phyloP scores from a whole-genome alignment of 2,888 invertebrate species.

The Pollenia amentaria region DNA sequence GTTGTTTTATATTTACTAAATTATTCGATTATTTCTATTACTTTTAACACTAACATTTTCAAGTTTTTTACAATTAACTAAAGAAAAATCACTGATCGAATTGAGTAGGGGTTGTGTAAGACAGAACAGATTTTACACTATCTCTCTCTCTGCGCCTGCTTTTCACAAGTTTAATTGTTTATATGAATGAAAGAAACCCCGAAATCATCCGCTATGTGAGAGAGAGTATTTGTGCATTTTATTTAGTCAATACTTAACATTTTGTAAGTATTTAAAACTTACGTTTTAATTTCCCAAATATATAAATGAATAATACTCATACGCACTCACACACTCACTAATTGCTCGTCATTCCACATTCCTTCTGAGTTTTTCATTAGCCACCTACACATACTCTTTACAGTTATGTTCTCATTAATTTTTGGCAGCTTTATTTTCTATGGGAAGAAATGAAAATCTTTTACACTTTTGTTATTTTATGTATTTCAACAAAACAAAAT shows the following conservation, averaged over 20 bases:
- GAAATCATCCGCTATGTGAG: constrained; percentile 7
- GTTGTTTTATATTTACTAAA: too few species aligned
- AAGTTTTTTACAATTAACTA: constrained; percentile 12
- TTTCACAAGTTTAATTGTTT: neutral
- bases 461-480: neutral
- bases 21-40: too few species aligned
- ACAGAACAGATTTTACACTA: neutral
- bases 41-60: neutral
- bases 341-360: neutral
- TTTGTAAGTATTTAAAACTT: constrained; percentile 31
- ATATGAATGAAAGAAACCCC: neutral
- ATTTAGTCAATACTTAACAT: constrained; percentile 16
- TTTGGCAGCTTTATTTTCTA: constrained; percentile 67
- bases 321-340: constrained; percentile 32
- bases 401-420: constrained; percentile 42
- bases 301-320: constrained; percentile 43
- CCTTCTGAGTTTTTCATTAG: constrained; percentile 8
- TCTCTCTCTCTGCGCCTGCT: constrained; percentile 60
- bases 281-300: constrained; percentile 12
- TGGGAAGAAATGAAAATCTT: constrained; percentile 3
- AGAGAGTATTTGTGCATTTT: constrained; percentile 10
- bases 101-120: constrained; percentile 51
- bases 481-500: constrained; percentile 37
- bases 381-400: constrained; percentile 52
- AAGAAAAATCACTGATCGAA: constrained; percentile 33